A percentile compares a stretch with the other conserved stretches of the same genome.
These are phyloP conservation scores for Pterois miles DNA, from an alignment of 2,797 vertebrate species.

Conservation along the genomic window DNA sequence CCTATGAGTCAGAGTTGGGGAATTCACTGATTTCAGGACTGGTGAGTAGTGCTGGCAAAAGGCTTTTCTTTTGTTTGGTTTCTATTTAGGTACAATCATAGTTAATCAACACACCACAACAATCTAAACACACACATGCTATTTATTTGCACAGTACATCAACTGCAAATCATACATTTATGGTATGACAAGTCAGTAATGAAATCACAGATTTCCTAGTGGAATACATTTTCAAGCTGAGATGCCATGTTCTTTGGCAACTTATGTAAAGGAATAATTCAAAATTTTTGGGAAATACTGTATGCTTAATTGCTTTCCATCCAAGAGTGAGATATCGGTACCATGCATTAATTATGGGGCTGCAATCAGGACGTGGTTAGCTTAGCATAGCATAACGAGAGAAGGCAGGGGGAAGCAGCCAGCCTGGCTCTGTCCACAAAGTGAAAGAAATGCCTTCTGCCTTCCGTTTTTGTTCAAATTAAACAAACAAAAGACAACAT, in stretches of 20 bases:
- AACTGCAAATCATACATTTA: too few relatives aligned
- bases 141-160: too few relatives aligned
- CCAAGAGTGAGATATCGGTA: not conserved
- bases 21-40: conserved; percentile 87
- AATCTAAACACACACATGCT: too few relatives aligned
- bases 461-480: not conserved
- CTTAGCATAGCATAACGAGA: not conserved
- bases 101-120: too few relatives aligned
- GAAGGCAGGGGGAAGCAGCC: not conserved
- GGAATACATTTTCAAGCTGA: not conserved
- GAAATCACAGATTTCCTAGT: not conserved
- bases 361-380: not conserved
- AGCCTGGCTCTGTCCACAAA: not conserved
- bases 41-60: conserved; percentile 73
- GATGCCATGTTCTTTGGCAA: not conserved
- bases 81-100: not conserved
- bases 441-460: not conserved
- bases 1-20: conserved; percentile 92
- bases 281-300: not conserved
- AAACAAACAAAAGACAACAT: too few relatives aligned
- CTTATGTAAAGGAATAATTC: not conserved
- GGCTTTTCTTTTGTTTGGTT: not conserved
- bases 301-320: not conserved
- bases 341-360: not conserved
- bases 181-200: too few relatives aligned